Base-by-base conservation (phyloP, 2,888 invertebrate genomes). In the Plagiodera versicolora region DNA sequence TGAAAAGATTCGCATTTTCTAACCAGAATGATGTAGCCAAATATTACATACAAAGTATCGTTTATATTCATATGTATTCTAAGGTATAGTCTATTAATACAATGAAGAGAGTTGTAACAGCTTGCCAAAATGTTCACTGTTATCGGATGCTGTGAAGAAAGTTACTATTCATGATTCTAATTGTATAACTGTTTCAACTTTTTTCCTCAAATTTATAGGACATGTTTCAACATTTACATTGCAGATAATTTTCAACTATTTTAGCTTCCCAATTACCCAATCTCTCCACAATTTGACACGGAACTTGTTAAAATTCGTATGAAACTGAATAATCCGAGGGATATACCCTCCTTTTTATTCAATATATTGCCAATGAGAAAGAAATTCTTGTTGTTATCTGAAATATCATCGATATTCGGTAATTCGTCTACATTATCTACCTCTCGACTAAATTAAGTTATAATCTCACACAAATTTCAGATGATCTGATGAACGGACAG, bases 11-110 rank as follows among this genome's bases (percentile, higher is more conserved):
- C 52, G 49, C 70, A 46, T 47, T 69, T 11, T 69, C 71, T 1
- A 70, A 69, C 61, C 67, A 68, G 32, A 69, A 70, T 52, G 72
- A 72, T 54, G 63, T 72, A 16, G 65, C 69, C 14, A 67, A 65
- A 30, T 70, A 58, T 58, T 72, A 66, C 28, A 61, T 70, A 20
- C 65, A 61, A 20, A 61, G 65, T 44, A 62, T 72, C 19, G 60
- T 67, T 24, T 71, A 69, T 58, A 60, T 69, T 30, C 69, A 68
- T 56, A 65, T 59, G 46, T 68, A 67, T 39, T 57, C 56, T n/a
- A 69, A 67, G 64, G 70, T 68, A 63, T 46, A 39, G 17, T 46
- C 18, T 8, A 44, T 44, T 4, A 45, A 14, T 10, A 10, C 32
- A 45, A 30, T 24, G 24, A 6, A 6, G 24, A 24, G n/a, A n/a